Evolutionary conservation across 2,888 invertebrate species (phyloP).

Genomic region (Heteropelma amictum): DNA sequence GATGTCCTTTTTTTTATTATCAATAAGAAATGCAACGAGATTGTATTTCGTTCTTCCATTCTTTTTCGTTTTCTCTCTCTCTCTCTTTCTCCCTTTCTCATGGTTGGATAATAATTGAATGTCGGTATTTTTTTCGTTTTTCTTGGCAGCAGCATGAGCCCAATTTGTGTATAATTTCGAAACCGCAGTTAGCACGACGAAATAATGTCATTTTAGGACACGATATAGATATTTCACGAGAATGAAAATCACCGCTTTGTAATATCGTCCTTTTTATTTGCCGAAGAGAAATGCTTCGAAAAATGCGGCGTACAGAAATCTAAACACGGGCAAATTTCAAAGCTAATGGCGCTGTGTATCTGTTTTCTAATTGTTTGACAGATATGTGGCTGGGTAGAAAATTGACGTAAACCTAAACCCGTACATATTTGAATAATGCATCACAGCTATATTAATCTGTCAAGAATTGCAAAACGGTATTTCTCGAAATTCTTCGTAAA

Average conservation of each 20-base stretch:
- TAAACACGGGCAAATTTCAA: too few relatives aligned
- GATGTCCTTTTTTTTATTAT: background rate
- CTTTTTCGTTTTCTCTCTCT: background rate
- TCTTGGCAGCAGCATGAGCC: slow-evolving; percentile 7
- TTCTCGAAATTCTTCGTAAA: too few relatives aligned
- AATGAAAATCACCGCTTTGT: background rate
- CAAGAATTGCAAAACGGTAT: too few relatives aligned
- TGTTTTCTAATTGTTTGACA: too few relatives aligned
- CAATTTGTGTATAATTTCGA: too few relatives aligned
- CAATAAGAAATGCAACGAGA: background rate
- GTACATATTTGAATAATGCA: too few relatives aligned
- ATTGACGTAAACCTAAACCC: too few relatives aligned
- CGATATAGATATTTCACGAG: background rate
- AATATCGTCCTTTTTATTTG: background rate
- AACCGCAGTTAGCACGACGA: too few relatives aligned
- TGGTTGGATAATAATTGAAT: background rate
- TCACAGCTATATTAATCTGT: too few relatives aligned
- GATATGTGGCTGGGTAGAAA: too few relatives aligned
- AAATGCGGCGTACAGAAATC: too few relatives aligned
- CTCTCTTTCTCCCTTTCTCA: background rate
- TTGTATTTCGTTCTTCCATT: background rate
- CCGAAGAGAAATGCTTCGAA: background rate
- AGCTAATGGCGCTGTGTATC: too few relatives aligned
- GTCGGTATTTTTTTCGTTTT: background rate
- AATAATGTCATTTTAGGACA: background rate